Evolutionary conservation across 1,140 invertebrate species (phyloP).

Genomic region (fruit fly (Drosophila melanogaster)): DNA sequence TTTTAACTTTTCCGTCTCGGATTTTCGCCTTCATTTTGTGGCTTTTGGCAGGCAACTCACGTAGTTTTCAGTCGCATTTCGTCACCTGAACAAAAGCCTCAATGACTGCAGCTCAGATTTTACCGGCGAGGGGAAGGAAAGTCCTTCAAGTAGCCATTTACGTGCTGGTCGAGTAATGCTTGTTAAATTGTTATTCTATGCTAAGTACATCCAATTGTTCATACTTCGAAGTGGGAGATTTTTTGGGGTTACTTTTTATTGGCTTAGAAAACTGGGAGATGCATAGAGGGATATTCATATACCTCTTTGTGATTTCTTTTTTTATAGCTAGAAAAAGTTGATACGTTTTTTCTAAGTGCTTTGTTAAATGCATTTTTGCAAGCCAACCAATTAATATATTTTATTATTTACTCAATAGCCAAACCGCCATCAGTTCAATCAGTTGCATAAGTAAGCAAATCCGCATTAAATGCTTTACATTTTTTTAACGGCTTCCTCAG

Average conservation of each 20-base stretch:
- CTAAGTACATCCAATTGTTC: slow-evolving; percentile 58
- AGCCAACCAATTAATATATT: not conserved
- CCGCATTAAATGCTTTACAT: not conserved
- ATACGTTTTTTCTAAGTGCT: not conserved
- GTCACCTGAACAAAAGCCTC: slow-evolving; percentile 66
- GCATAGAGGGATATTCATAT: slow-evolving; percentile 3
- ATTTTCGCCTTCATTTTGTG: slow-evolving; percentile 37
- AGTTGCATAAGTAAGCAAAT: slow-evolving; percentile 16
- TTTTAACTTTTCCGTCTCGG: slow-evolving; percentile 20
- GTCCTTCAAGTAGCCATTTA: slow-evolving; percentile 56
- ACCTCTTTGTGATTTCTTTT: not conserved
- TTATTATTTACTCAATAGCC: not conserved
- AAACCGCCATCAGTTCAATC: slow-evolving; percentile 1
- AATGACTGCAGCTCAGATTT: slow-evolving; percentile 48
- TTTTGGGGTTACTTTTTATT: slow-evolving; percentile 27
- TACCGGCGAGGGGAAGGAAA: not conserved
- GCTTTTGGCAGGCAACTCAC: slow-evolving; percentile 67
- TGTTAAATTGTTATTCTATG: slow-evolving; percentile 58
- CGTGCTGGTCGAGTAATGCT: slow-evolving; percentile 56
- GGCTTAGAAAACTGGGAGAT: slow-evolving; percentile 7
- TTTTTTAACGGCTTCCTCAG: slow-evolving; percentile 13
- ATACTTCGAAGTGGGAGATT: slow-evolving; percentile 19
- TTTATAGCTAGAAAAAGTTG: no score
- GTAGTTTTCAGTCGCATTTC: slow-evolving; percentile 72
- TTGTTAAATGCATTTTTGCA: not conserved